phyloP scores from a whole-genome alignment of 1,140 invertebrate genomes.

The Papilio polytes region DNA sequence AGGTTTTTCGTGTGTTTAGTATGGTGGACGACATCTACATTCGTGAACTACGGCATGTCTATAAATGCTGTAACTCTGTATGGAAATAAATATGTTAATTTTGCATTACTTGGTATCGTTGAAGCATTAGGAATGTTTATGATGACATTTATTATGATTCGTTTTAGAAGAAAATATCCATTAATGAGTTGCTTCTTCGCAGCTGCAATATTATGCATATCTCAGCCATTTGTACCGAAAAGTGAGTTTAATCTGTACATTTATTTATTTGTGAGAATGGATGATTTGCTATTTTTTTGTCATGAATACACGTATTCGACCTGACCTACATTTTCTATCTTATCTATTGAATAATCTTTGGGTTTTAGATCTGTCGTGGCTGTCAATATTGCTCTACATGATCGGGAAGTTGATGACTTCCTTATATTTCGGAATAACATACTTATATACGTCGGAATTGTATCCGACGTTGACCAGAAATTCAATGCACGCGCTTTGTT shows the following conservation, averaged over 20 bases:
- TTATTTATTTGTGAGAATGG: background rate
- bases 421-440: slow-evolving; percentile 85
- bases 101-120: slow-evolving; percentile 76
- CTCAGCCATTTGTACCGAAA: slow-evolving; percentile 66
- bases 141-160: slow-evolving; percentile 66
- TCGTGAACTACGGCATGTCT: slow-evolving; percentile 91
- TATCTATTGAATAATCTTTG: slow-evolving; percentile 24
- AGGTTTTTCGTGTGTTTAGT: slow-evolving; percentile 85
- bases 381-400: slow-evolving; percentile 72
- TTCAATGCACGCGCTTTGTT: slow-evolving; percentile 86
- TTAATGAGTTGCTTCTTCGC: slow-evolving; percentile 63
- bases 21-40: slow-evolving; percentile 88
- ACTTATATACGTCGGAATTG: slow-evolving; percentile 88
- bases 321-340: background rate
- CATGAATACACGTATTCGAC: background rate
- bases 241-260: slow-evolving; percentile 56
- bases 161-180: slow-evolving; percentile 65
- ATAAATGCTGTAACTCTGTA: slow-evolving; percentile 90
- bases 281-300: background rate
- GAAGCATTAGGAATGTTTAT: slow-evolving; percentile 82
- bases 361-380: slow-evolving; percentile 61
- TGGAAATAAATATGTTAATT: slow-evolving; percentile 88
- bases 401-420: slow-evolving; percentile 86
- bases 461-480: slow-evolving; percentile 88
- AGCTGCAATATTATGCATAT: slow-evolving; percentile 60